Base-by-base conservation (phyloP, 1,140 invertebrate genomes). In the Chrysoperla carnea region DNA sequence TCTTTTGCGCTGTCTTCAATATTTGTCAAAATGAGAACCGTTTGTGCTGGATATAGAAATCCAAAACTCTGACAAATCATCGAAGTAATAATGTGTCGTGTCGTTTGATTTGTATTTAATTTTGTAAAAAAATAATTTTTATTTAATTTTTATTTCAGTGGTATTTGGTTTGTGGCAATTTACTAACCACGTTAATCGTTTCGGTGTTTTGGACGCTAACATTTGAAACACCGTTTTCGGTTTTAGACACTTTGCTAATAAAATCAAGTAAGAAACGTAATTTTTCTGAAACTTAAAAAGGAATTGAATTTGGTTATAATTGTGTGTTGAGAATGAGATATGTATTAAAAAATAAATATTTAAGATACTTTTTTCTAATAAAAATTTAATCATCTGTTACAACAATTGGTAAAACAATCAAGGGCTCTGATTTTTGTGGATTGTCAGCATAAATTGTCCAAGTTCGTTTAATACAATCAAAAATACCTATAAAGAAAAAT, bases 381-480 rank as follows among this genome's bases (percentile, higher is more conserved):
- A n/a, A n/a, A n/a, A n/a, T n/a, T 37, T 48, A 37, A 45, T 47
- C 14, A 38, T 59, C 51, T 42, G 66, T 63, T 13, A 69, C 46
- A 27, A 61, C 41, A 17, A 82, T 48, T 1, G 78, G 76, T 42
- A 85, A 52, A 0, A 76, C 69, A 37, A 78, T 62, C 28, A 82
- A 57, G 0, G 79, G 78, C 27, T 75, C 66, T 40, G 64, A 71
- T 14, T 51, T 59, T 36, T 63, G 67, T 27, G 81, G 78, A 52
- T 77, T 78, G 45, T 79, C 75, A 2, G 75, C 67, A 47, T 83
- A 85, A 31, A 85, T 58, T 11, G 70, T 69, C 73, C 78, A 78
- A 1, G 78, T 83, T 54, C 59, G 69, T 29, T 69, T 67, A 8
- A 67, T 60, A 45, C 74, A 73, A 54, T 85, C 76, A 41, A 84